These are phyloP conservation scores for Drosophila maculinotata DNA, from an alignment of 2,888 invertebrate genomes.

Conservation along the genomic window DNA sequence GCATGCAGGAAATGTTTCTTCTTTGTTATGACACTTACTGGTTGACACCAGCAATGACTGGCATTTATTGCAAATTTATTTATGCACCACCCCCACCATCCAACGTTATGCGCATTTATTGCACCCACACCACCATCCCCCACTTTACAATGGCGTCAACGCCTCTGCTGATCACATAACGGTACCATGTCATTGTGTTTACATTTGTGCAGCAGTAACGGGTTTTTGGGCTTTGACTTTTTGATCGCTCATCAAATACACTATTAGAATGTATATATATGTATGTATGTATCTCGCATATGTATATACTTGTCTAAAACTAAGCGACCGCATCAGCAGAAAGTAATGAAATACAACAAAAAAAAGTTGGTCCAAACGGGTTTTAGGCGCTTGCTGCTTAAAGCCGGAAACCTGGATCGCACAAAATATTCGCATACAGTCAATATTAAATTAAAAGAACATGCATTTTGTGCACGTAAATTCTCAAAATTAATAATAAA, in stretches of 20 bases:
- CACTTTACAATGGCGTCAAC: constrained; percentile 5
- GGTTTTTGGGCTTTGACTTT: constrained; percentile 26
- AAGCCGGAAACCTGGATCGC: constrained; percentile 68
- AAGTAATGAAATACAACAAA: constrained; percentile 16
- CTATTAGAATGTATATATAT: constrained; percentile 4
- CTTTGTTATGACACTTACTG: constrained; percentile 57
- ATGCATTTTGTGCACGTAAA: neutral
- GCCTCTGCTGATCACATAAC: constrained; percentile 54
- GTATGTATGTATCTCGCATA: neutral
- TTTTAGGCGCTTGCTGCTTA: constrained; percentile 38
- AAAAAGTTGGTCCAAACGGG: constrained; percentile 58
- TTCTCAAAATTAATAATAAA: neutral
- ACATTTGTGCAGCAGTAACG: constrained; percentile 36
- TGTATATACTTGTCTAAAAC: constrained; percentile 1
- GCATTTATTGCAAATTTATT: constrained; percentile 54
- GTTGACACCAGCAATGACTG: constrained; percentile 48
- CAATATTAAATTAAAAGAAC: constrained; percentile 1
- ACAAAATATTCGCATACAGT: constrained; percentile 39
- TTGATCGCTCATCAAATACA: constrained; percentile 17
- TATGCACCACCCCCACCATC: constrained; percentile 18
- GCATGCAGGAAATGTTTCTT: constrained; percentile 60
- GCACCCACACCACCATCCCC: constrained; percentile 1
- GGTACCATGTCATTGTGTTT: constrained; percentile 43
- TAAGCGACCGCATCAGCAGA: constrained; percentile 11
- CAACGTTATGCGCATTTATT: no score